phyloP scores from a whole-genome alignment of 2,797 vertebrate species.

The Lacerta viridis region DNA sequence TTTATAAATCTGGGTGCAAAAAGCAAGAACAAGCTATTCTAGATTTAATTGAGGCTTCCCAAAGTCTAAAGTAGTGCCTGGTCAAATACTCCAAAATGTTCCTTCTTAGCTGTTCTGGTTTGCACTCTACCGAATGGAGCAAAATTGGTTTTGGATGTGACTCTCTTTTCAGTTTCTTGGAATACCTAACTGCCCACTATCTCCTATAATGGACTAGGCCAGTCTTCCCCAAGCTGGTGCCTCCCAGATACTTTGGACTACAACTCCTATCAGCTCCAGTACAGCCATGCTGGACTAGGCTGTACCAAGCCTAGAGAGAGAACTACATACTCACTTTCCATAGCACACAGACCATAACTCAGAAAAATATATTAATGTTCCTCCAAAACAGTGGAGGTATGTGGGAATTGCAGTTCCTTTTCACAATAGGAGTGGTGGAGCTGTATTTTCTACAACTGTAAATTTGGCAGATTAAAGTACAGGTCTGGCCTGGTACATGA shows the following conservation, averaged over 20 bases:
- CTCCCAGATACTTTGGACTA: no score
- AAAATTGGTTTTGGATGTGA: neutral
- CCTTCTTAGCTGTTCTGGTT: neutral
- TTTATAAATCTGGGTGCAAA: neutral
- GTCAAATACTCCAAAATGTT: neutral
- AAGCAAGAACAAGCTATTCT: neutral
- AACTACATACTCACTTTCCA: neutral
- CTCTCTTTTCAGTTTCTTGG: neutral
- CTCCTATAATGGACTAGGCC: neutral
- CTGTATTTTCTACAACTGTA: no score
- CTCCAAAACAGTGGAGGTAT: no score
- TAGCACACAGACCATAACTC: neutral
- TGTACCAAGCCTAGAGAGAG: neutral
- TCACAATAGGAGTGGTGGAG: no score
- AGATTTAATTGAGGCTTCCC: conserved; percentile 8
- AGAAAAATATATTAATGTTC: neutral
- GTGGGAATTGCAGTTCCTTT: no score
- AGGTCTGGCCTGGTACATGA: no score
- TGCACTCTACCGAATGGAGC: neutral
- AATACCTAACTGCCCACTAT: neutral
- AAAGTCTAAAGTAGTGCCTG: neutral
- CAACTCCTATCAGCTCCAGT: no score
- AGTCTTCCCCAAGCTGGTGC: no score
- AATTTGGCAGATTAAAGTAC: no score
- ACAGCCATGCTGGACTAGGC: no score